Evolutionary conservation across 2,888 invertebrate genomes (phyloP).

Genomic region (Ophioninae sp.): DNA sequence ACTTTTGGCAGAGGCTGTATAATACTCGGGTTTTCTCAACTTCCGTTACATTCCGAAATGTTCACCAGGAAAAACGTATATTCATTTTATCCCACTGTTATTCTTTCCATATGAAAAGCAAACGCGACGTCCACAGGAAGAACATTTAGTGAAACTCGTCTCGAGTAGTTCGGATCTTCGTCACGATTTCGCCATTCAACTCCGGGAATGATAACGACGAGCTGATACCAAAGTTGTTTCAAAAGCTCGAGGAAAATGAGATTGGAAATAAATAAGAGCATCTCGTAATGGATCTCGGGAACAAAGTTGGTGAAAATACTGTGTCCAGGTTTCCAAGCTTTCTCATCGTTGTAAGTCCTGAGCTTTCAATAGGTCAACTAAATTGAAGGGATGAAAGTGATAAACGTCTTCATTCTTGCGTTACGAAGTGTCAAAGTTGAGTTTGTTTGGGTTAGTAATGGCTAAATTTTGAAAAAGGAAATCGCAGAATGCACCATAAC

Average conservation of each 20-base stretch:
- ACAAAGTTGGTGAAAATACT: constrained; percentile 28
- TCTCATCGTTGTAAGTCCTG: constrained; percentile 2
- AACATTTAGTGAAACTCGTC: neutral
- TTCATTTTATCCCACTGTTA: neutral
- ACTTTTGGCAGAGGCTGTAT: too few relatives aligned
- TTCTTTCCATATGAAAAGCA: neutral
- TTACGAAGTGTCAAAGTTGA: neutral
- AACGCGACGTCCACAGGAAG: neutral
- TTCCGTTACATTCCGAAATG: neutral
- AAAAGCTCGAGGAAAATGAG: constrained; percentile 17
- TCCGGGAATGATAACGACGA: constrained; percentile 10
- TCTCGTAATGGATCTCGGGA: neutral
- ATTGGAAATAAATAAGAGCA: constrained; percentile 23
- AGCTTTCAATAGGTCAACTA: constrained; percentile 42
- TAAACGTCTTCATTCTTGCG: neutral
- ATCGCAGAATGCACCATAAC: neutral
- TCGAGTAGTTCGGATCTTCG: neutral
- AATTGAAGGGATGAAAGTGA: neutral
- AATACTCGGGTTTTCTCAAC: neutral
- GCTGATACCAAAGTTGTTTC: constrained; percentile 20
- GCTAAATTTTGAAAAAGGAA: constrained; percentile 15
- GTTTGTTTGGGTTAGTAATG: neutral
- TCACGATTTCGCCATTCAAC: constrained; percentile 5
- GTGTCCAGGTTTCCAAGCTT: neutral
- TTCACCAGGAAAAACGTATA: neutral